Evolutionary conservation across 2,888 invertebrate genomes (phyloP), one percentile per base, ranked within the genome.

Genomic region (Ochropacha duplaris): DNA sequence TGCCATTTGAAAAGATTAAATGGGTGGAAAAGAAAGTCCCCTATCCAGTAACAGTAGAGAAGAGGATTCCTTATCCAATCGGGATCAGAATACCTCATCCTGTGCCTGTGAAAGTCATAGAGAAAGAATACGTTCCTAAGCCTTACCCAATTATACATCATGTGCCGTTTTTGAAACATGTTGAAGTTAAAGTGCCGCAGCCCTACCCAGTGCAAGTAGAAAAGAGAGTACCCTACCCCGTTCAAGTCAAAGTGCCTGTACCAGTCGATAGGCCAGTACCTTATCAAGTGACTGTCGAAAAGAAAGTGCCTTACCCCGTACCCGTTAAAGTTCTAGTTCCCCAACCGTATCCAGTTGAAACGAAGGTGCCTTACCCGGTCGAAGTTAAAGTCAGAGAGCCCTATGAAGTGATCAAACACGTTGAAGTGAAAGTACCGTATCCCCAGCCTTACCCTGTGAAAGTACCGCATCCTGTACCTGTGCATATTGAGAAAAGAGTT

Each of bases 361-460:
- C 90, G n/a, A 92, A 87, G 76, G 92, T 94, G n/a, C 93, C 92
- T 54, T 90, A 90, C 62, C 90, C 92, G 5, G 89, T 92, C 14
- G 81, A 90, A 66, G 86, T 93, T 2, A 94, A 93, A 84, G 81
- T 90, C 3, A 85, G 70, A 68, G 88, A 92, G 61, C 91, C 90
- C 14, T 74, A 82, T 22, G 89, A 90, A 74, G 88, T 93, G 9
- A 84, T 92, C 57, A 90, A 81, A 70, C 91, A 90, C 64, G 87
- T 92, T 12, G 85, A 86, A 19, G 78, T 91, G 11, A 86, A 71
- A 78, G 89, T 92, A 44, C 88, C 88, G 12, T 82, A 81, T 34
- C 90, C 87, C 2, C 86, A 91, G 68, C 94, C 94, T 0, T 94
- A 93, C 69, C 88, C 94, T 11, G 88, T 94, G 9, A 92, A 87